phyloP scores from a whole-genome alignment of 1,140 invertebrate species.

The Akabosia matsudoensis region DNA sequence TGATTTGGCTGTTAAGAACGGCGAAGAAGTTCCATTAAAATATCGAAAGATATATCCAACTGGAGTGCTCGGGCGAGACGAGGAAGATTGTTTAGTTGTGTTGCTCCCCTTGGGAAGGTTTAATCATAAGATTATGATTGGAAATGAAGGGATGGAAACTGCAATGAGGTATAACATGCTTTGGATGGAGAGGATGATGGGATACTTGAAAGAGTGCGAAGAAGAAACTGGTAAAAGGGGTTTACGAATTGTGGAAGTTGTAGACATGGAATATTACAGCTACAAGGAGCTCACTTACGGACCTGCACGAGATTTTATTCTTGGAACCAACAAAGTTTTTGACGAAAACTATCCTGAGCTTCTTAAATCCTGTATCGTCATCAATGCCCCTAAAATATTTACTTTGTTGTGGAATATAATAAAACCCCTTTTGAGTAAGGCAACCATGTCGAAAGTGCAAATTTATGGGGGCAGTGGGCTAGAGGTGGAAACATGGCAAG shows the following conservation, averaged over 20 bases:
- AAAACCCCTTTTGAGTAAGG: constrained; percentile 21
- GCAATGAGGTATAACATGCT: not conserved
- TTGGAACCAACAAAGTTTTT: not conserved
- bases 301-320: not conserved
- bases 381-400: constrained; percentile 32
- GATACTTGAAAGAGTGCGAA: not conserved
- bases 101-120: not conserved
- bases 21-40: constrained; percentile 1
- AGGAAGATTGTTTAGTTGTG: not conserved
- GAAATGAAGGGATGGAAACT: not conserved
- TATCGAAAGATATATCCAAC: constrained; percentile 4
- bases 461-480: not conserved
- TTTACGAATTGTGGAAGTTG: not conserved
- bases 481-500: not conserved
- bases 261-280: constrained; percentile 11
- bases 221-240: constrained; percentile 12
- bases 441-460: constrained; percentile 20
- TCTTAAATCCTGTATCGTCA: constrained; percentile 9
- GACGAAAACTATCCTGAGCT: constrained; percentile 30
- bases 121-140: not conserved
- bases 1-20: too few relatives aligned
- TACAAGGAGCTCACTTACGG: constrained; percentile 15
- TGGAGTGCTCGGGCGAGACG: not conserved
- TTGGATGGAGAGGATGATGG: constrained; percentile 19
- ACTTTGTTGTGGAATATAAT: constrained; percentile 21